Conservation (phyloP, 2,113 vertebrate species). For the Meleagris gallopavo region DNA sequence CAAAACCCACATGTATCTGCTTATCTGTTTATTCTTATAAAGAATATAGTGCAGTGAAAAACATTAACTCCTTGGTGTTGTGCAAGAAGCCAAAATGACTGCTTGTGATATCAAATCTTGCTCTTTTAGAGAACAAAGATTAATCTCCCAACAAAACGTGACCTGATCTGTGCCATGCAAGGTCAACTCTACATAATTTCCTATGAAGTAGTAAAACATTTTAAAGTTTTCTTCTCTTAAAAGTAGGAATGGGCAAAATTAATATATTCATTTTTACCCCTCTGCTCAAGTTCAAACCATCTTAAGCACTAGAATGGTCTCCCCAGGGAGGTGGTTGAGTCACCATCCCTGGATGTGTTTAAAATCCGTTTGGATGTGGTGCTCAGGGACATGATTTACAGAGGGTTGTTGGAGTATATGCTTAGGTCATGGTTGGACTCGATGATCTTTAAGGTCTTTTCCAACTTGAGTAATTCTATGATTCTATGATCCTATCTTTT, state of each 20-base stretch:
- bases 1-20: background rate
- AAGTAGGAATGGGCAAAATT: background rate
- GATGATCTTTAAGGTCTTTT: too few species aligned
- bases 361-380: too few species aligned
- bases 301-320: background rate
- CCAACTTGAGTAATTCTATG: too few species aligned
- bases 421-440: too few species aligned
- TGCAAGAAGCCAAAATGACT: background rate
- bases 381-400: too few species aligned
- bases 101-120: background rate
- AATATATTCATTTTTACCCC: background rate
- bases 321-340: too few species aligned
- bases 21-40: background rate
- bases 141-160: background rate
- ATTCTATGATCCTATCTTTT: background rate
- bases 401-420: too few species aligned
- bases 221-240: background rate
- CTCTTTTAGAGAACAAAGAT: background rate
- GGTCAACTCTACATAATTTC: background rate
- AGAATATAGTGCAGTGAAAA: background rate
- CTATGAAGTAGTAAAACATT: background rate
- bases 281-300: background rate
- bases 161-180: background rate
- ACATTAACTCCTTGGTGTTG: background rate
- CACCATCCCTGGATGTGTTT: too few species aligned